Conservation (phyloP, 2,888 invertebrate genomes). For the Drosophila trichaetosa region DNA sequence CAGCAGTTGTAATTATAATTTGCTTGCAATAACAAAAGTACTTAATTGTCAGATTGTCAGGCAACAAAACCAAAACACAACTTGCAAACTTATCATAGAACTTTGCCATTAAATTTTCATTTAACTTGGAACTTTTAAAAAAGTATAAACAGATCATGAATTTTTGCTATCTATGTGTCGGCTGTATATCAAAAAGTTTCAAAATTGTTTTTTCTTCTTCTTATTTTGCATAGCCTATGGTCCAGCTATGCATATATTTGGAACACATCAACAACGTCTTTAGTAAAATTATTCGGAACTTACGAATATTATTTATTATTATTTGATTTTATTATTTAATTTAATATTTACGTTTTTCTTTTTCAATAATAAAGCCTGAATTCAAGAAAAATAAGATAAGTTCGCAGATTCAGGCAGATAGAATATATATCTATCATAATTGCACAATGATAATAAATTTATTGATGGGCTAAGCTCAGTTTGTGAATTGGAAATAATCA, state of each 20-base stretch:
- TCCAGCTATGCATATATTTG: neutral
- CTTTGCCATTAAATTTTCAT: conserved; percentile 24
- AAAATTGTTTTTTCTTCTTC: neutral
- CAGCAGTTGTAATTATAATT: conserved; percentile 45
- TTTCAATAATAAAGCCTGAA: neutral
- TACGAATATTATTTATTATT: neutral
- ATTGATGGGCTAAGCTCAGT: neutral
- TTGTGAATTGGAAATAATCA: neutral
- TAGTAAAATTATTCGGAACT: neutral
- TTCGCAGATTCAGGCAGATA: neutral
- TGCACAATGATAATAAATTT: neutral
- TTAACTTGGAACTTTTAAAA: conserved; percentile 7
- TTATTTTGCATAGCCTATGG: neutral
- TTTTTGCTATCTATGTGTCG: neutral
- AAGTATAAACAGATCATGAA: neutral
- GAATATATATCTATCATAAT: neutral
- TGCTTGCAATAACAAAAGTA: conserved; percentile 39
- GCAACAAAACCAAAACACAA: conserved; percentile 7
- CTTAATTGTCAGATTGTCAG: conserved; percentile 38
- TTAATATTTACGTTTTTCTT: neutral
- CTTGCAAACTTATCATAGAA: conserved; percentile 16
- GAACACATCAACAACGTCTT: too few relatives aligned
- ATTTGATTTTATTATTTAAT: neutral
- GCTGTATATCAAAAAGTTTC: neutral
- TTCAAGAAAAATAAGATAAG: neutral